phyloP scores from a whole-genome alignment of 2,888 invertebrate species.

The Teinopalpus imperialis region DNA sequence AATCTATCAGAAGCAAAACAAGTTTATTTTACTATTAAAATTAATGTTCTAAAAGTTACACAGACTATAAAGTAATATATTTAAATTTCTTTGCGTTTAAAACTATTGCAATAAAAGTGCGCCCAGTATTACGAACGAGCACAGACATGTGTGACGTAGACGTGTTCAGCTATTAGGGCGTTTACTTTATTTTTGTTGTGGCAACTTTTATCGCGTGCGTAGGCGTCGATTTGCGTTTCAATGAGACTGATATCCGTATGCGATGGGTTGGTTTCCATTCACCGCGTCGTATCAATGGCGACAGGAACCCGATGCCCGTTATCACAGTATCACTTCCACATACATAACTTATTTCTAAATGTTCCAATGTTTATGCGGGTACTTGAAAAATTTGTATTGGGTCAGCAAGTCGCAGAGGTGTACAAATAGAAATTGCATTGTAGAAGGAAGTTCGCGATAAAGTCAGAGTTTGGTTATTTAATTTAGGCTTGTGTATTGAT shows the following conservation, averaged over 20 bases:
- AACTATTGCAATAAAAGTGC: conserved; percentile 7
- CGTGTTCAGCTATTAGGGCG: conserved; percentile 13
- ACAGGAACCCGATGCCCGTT: conserved; percentile 19
- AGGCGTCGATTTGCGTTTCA: conserved; percentile 18
- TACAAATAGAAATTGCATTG: too few species aligned
- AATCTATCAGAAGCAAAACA: too few species aligned
- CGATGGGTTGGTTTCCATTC: conserved; percentile 20
- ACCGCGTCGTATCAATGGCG: conserved; percentile 18
- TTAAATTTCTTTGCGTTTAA: background rate
- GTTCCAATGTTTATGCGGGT: conserved; percentile 3
- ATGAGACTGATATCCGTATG: conserved; percentile 1
- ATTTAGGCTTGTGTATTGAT: too few species aligned
- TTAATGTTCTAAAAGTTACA: too few species aligned
- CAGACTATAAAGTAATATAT: too few species aligned
- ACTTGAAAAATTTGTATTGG: too few species aligned
- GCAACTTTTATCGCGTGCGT: conserved; percentile 19
- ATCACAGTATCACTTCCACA: conserved; percentile 9
- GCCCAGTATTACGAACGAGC: background rate
- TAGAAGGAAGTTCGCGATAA: too few species aligned
- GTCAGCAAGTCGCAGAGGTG: too few species aligned
- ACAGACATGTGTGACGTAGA: conserved; percentile 2
- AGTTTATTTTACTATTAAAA: too few species aligned
- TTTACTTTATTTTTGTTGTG: conserved; percentile 19
- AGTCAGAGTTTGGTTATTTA: too few species aligned
- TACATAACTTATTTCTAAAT: conserved; percentile 11